These are phyloP conservation scores for Notothenia rossii DNA, from an alignment of 2,113 vertebrate genomes.

Conservation along the genomic window DNA sequence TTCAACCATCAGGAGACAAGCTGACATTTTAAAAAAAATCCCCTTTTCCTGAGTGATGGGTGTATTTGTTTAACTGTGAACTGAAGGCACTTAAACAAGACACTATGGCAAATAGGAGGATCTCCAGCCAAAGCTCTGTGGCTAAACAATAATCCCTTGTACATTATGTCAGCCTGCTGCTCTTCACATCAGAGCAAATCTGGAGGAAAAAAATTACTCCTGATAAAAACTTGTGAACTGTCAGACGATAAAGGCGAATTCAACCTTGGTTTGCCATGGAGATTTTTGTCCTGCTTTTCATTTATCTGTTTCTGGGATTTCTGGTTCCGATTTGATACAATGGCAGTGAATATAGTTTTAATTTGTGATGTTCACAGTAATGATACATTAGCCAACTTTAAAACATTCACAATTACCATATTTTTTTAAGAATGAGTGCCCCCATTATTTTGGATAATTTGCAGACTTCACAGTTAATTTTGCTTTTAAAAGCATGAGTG, in stretches of 20 bases:
- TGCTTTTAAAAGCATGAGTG: no score
- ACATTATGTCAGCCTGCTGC: no score
- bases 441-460: no score
- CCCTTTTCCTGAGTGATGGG: neutral
- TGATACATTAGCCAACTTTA: no score
- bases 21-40: neutral
- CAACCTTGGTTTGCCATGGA: neutral
- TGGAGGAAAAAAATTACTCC: neutral
- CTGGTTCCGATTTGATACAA: no score
- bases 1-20: neutral
- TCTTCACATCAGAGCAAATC: neutral
- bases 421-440: no score
- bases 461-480: no score
- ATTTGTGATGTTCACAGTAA: no score
- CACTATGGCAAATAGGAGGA: neutral
- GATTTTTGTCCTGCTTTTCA: neutral
- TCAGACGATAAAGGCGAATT: neutral
- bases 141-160: neutral
- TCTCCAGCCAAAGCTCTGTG: conserved; percentile 2
- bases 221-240: neutral
- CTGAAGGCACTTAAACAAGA: neutral
- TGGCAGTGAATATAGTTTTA: no score
- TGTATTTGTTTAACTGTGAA: conserved; percentile 14
- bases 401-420: no score
- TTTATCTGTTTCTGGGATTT: no score